Percentiles rank a stretch among this genome's conserved stretches.
Conservation (phyloP, 2,888 invertebrate genomes). For the Spilosoma lubricipeda region DNA sequence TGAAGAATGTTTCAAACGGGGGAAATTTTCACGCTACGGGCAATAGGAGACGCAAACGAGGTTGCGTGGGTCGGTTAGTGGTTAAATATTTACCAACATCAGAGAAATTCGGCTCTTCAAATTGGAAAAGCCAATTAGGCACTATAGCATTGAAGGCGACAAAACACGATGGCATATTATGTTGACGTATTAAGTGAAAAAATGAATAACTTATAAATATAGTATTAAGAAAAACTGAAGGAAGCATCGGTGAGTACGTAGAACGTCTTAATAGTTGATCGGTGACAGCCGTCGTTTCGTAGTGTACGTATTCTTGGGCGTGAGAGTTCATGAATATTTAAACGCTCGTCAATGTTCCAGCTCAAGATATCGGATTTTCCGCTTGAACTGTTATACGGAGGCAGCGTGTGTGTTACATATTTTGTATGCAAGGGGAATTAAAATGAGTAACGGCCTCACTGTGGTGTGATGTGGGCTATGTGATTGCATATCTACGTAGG, state of each 20-base stretch:
- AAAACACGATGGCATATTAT: too few species aligned
- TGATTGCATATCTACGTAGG: not conserved
- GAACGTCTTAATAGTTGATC: conserved; percentile 52
- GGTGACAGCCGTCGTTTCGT: conserved; percentile 73
- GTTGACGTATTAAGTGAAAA: too few species aligned
- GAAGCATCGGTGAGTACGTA: not conserved
- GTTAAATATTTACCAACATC: too few species aligned
- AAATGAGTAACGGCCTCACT: conserved; percentile 5
- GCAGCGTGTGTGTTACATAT: conserved; percentile 55
- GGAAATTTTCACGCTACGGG: too few species aligned
- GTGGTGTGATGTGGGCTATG: not conserved
- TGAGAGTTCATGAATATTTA: conserved; percentile 79
- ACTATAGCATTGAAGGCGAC: too few species aligned
- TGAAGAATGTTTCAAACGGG: too few species aligned
- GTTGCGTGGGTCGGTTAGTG: too few species aligned
- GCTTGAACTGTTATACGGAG: conserved; percentile 71
- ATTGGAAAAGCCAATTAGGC: too few species aligned
- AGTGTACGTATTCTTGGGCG: conserved; percentile 58
- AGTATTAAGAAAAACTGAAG: not conserved
- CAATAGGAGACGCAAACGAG: too few species aligned
- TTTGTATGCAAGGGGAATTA: conserved; percentile 40
- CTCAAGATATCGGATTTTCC: conserved; percentile 83
- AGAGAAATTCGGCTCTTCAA: too few species aligned
- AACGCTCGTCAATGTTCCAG: conserved; percentile 76
- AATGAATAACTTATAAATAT: too few species aligned